Base-by-base conservation (phyloP, 1,140 invertebrate genomes). In the Scaptomyza montana region DNA sequence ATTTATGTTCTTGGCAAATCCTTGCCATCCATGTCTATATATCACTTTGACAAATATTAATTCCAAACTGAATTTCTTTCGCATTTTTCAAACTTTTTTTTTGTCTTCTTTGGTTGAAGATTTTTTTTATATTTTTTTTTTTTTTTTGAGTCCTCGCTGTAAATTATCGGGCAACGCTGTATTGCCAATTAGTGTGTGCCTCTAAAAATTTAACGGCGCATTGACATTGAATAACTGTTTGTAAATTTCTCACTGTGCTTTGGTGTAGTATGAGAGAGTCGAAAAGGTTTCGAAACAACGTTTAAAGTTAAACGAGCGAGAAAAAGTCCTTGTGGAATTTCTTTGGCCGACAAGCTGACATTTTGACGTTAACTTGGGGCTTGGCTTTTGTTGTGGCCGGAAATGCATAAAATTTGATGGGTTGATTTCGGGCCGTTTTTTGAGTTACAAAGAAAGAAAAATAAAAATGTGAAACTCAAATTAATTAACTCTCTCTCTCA, bases 351-450 rank as follows among this genome's bases (percentile, higher is more conserved):
- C 28, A 55, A 55, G 65, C 78, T 86, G 78, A 81, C 81, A 86
- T 69, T 74, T 86, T 86, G 74, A 85, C 81, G 51, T 81, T 74
- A 59, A 74, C 59, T 69, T 62, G 51, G 46, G 39, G 33, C 50
- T 41, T 45, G 47, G 46, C 25, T 39, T 9, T 39, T 13, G 49
- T 19, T 51, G 28, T 49, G 9, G 46, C 13, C 10, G n/a, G 12
- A 66, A 65, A 64, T 62, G 59, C 78, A 80, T 76, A 66, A 72
- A 80, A 80, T 43, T 72, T 80, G 66, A 80, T 80, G 78, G 60
- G 57, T 50, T 33, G 45, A 2, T 25, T 25, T 25, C 2, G 3
- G 21, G 21, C 19, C 36, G 47, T 12, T 41, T 10, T 41, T 7
- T 33, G 30, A 3, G 30, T 6, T 6, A 36, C 6, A 36, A 36